Conservation (phyloP, 37 sponge, comb jelly and placozoan species). For the Theonella swinhoei region DNA sequence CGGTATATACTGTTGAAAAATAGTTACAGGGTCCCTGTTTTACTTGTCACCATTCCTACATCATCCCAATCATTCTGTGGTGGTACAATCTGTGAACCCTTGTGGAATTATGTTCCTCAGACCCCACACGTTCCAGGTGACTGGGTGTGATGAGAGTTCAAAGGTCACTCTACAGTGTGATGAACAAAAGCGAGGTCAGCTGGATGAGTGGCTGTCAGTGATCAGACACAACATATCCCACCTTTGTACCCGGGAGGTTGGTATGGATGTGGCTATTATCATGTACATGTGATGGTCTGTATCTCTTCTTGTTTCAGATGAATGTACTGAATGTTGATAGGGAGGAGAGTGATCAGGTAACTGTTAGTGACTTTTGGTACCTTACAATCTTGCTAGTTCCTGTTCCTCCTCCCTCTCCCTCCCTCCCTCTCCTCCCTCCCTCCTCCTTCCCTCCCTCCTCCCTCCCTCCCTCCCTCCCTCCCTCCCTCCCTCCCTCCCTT, state of each 20-base stretch:
- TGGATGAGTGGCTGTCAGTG: background rate
- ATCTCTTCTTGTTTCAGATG: background rate
- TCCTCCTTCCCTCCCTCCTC: background rate
- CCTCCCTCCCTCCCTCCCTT: background rate
- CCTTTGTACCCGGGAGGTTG: background rate
- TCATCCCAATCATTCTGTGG: too few species aligned
- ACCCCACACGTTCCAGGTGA: slow-evolving; percentile 32
- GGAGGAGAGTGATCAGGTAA: background rate
- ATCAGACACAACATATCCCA: slow-evolving; percentile 7
- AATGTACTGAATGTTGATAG: background rate
- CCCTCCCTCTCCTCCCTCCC: background rate
- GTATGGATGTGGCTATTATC: background rate
- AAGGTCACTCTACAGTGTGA: slow-evolving; percentile 35
- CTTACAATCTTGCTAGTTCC: too few species aligned
- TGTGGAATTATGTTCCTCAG: too few species aligned
- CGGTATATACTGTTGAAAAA: too few species aligned
- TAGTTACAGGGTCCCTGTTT: too few species aligned
- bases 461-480: background rate
- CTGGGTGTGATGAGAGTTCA: slow-evolving; percentile 26
- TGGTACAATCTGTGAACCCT: too few species aligned
- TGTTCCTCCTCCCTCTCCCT: background rate
- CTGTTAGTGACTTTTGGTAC: too few species aligned
- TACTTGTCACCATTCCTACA: too few species aligned
- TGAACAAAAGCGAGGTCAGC: background rate
- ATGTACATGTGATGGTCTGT: background rate